A percentile compares a stretch with the other conserved stretches of the same genome.
phyloP scores from a whole-genome alignment of 1,140 invertebrate species.

The Solen grandis region DNA sequence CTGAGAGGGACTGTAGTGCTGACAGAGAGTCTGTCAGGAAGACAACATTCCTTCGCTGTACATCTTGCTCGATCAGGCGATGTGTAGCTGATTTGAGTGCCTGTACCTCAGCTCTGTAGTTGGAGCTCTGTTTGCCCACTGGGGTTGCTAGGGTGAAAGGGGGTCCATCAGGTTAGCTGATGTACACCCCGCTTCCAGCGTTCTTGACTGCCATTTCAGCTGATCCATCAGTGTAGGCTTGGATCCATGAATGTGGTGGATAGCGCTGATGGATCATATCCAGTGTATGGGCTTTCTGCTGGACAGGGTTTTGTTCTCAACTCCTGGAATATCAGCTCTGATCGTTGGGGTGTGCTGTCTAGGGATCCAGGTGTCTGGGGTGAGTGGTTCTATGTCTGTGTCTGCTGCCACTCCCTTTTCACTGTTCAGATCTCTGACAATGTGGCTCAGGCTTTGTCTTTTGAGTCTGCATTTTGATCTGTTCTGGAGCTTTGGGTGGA shows the following conservation, averaged over 20 bases:
- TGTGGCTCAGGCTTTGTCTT: too few species aligned
- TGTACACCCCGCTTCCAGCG: conserved; percentile 19
- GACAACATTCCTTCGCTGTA: conserved; percentile 5
- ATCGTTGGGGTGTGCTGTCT: too few species aligned
- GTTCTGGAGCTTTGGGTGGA: too few species aligned
- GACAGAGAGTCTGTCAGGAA: conserved; percentile 11
- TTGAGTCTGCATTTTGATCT: too few species aligned
- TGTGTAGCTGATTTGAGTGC: not conserved
- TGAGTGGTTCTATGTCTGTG: too few species aligned
- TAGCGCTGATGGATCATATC: conserved; percentile 9
- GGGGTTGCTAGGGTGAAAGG: not conserved
- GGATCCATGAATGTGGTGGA: conserved; percentile 8
- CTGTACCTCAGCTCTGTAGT: conserved; percentile 7
- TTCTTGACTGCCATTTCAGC: conserved; percentile 23
- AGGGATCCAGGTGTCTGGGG: too few species aligned
- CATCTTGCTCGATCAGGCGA: conserved; percentile 8
- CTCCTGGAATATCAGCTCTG: too few species aligned
- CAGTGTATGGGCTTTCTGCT: conserved; percentile 9
- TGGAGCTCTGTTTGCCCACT: not conserved
- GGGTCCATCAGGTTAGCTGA: conserved; percentile 22
- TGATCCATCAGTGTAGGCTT: conserved; percentile 34
- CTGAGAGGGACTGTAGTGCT: not conserved
- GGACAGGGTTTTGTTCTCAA: not conserved
- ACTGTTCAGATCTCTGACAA: too few species aligned
- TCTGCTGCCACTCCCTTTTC: too few species aligned